Conservation (phyloP, 2,888 invertebrate genomes). For the Masnerella sp. region DNA sequence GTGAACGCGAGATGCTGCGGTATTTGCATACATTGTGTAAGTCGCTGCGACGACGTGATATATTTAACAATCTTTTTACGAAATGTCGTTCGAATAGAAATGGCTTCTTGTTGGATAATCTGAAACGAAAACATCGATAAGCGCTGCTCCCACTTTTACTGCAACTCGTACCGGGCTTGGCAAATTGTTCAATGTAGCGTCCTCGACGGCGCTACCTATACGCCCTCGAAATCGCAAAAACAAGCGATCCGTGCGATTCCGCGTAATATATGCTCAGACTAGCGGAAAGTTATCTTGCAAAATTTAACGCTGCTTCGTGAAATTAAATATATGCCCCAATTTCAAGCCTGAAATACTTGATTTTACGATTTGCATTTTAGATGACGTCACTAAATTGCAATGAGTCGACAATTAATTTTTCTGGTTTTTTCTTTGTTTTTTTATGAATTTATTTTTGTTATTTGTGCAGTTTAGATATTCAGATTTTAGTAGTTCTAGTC, state of each 20-base stretch:
- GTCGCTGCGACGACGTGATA: slow-evolving; percentile 31
- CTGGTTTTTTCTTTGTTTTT: too few species aligned
- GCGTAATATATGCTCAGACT: slow-evolving; percentile 8
- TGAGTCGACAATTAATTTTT: too few species aligned
- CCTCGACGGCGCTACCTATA: slow-evolving; percentile 4
- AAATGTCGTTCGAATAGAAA: slow-evolving; percentile 76
- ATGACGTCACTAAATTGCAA: too few species aligned
- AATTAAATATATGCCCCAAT: slow-evolving; percentile 20
- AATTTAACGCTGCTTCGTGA: slow-evolving; percentile 16
- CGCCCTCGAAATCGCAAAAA: slow-evolving; percentile 16
- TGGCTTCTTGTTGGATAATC: slow-evolving; percentile 66
- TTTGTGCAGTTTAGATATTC: too few species aligned
- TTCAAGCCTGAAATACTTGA: slow-evolving; percentile 11
- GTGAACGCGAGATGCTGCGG: slow-evolving; percentile 10
- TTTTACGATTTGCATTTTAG: background rate
- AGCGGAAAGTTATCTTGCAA: slow-evolving; percentile 9
- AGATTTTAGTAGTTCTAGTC: too few species aligned
- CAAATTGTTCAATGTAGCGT: slow-evolving; percentile 42
- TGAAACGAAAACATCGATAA: slow-evolving; percentile 59
- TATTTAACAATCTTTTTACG: slow-evolving; percentile 66
- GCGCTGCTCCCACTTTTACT: slow-evolving; percentile 37
- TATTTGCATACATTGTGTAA: slow-evolving; percentile 45
- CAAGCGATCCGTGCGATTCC: slow-evolving; percentile 18
- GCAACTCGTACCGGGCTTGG: slow-evolving; percentile 28
- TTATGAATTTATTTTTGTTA: background rate